phyloP scores from a whole-genome alignment of 2,797 vertebrate species.

The Gadopsis bispinosus region DNA sequence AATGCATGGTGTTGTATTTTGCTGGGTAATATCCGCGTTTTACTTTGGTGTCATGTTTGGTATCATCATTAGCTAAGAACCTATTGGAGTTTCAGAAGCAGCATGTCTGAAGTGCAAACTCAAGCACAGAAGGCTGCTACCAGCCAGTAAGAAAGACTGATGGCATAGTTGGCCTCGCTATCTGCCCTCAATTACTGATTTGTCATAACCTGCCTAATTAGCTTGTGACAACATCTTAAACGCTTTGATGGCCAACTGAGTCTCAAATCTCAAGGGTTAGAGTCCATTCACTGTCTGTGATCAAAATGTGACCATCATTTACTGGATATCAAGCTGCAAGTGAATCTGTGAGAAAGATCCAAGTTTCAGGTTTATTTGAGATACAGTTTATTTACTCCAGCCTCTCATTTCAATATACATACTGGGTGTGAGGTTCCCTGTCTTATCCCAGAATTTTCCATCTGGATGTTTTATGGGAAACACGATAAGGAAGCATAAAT shows the following conservation, averaged over 20 bases:
- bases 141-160: conserved; percentile 28
- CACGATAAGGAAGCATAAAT: neutral
- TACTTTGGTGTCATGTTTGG: neutral
- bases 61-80: neutral
- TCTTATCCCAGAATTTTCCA: neutral
- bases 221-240: conserved; percentile 28
- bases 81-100: conserved; percentile 6
- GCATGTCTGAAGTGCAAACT: neutral
- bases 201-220: conserved; percentile 35
- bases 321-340: neutral
- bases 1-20: neutral
- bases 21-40: neutral
- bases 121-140: neutral
- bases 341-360: neutral
- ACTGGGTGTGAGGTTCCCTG: neutral
- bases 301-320: conserved; percentile 7
- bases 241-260: neutral
- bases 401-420: neutral
- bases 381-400: neutral
- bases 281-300: neutral
- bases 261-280: conserved; percentile 25
- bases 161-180: neutral
- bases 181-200: conserved; percentile 15
- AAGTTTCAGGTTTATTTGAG: neutral
- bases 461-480: neutral